Conservation (phyloP, 2,888 invertebrate species). For the Tenthredo scrophulariae region DNA sequence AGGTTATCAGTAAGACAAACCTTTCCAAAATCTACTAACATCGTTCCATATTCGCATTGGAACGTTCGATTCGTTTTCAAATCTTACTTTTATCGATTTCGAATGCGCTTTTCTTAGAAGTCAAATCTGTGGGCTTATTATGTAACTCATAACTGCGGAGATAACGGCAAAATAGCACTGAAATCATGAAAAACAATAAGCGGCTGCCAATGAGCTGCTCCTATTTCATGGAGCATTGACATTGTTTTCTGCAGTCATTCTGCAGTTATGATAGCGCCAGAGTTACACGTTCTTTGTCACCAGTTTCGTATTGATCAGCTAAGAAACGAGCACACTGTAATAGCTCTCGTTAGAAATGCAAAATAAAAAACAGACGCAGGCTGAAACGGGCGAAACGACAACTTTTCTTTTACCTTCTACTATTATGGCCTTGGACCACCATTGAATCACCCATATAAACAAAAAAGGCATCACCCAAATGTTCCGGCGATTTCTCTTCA, state of each 20-base stretch:
- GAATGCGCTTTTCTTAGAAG: not conserved
- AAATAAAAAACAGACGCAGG: not conserved
- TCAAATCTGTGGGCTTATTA: too few relatives aligned
- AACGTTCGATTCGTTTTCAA: not conserved
- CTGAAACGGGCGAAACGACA: too few relatives aligned
- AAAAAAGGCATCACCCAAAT: not conserved
- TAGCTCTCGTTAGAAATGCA: not conserved
- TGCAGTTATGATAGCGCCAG: too few relatives aligned
- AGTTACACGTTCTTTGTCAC: not conserved
- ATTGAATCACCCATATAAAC: not conserved
- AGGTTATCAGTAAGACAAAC: not conserved
- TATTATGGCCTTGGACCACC: too few relatives aligned
- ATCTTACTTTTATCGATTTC: not conserved
- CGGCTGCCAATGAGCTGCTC: too few relatives aligned
- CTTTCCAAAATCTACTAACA: not conserved
- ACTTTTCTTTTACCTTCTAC: too few relatives aligned
- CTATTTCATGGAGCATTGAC: too few relatives aligned
- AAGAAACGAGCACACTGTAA: not conserved
- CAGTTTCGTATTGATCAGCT: not conserved
- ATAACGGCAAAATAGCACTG: too few relatives aligned
- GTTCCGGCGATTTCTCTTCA: not conserved
- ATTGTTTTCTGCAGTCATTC: too few relatives aligned
- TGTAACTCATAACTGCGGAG: too few relatives aligned
- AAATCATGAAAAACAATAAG: too few relatives aligned
- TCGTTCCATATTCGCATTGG: not conserved